Base-by-base conservation (phyloP, 1,140 invertebrate species). In the Drosophila bipectinata region DNA sequence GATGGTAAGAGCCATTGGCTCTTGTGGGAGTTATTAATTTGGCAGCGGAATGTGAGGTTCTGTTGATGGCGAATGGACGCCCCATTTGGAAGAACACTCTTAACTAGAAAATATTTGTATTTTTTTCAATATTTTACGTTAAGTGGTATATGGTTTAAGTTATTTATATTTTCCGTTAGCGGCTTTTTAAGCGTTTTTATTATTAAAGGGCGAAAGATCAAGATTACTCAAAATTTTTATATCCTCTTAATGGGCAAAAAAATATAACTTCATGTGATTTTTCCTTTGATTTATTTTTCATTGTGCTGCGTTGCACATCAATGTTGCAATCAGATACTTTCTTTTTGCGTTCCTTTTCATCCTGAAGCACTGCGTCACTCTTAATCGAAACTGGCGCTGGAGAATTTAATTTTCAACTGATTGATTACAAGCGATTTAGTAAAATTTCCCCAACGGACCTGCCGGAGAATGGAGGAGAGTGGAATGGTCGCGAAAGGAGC, bases 401-500 rank as follows among this genome's bases (percentile, higher is more conserved):
- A 69, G 90, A 89, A 90, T 90, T 90, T 90, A 90, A 90, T 90
- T 90, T 90, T 62, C 72, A 48, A 62, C 63, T 90, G 87, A 90
- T 90, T 90, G 87, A 90, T 90, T 82, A 61, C 87, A 60, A 78
- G 58, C 87, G 76, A 90, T 90, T 90, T 82, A 61, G 67, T 63
- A 61, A 79, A 87, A 90, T 77, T 69, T 90, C 64, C 69, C 82
- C 81, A 60, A 71, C 44, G 63, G 72, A 30, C 77, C 32, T 14
- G 45, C 30, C 32, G 14, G 4, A 12, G 10, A 37, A 37, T 37
- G 32, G 49, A 6, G 28, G 7, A 41, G 32, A 54, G 15, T 34
- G 60, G 49, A 58, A 39, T 48, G 18, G 39, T 45, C 58, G 41
- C 44, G 54, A 45, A 41, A 9, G 26, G 37, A 24, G 55, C 12